Percentiles rank a stretch among this genome's conserved stretches.
phyloP scores from a whole-genome alignment of 2,797 vertebrate genomes.

The Acridotheres tristis region DNA sequence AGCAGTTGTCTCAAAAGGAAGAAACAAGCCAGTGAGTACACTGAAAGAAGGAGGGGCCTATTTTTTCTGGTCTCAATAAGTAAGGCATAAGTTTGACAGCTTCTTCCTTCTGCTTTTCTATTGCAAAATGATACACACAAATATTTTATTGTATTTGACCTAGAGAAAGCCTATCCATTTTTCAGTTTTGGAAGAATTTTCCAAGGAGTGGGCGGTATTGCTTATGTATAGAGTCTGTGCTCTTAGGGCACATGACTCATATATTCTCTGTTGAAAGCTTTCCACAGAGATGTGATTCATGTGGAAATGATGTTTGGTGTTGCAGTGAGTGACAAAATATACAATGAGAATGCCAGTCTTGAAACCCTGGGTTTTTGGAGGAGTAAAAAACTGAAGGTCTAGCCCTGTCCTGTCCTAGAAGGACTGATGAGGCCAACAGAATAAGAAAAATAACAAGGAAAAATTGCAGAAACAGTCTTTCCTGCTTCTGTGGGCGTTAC shows the following conservation, averaged over 20 bases:
- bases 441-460: neutral
- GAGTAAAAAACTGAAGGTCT: neutral
- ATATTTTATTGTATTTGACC: neutral
- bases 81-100: neutral
- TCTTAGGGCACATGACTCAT: neutral
- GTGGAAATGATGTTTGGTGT: neutral
- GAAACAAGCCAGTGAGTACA: slow-evolving; percentile 85
- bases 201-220: neutral
- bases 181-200: neutral
- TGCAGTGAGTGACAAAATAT: neutral
- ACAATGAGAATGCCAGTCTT: neutral
- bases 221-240: neutral
- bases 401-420: neutral
- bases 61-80: neutral
- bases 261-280: neutral
- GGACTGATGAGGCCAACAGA: neutral
- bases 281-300: neutral
- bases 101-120: neutral
- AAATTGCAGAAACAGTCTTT: neutral
- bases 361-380: neutral
- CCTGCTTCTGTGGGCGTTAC: neutral
- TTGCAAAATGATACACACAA: neutral
- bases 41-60: neutral
- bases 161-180: neutral
- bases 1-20: slow-evolving; percentile 80